Evolutionary conservation across 2,113 vertebrate genomes (phyloP).

Genomic region (Bos javanicus): DNA sequence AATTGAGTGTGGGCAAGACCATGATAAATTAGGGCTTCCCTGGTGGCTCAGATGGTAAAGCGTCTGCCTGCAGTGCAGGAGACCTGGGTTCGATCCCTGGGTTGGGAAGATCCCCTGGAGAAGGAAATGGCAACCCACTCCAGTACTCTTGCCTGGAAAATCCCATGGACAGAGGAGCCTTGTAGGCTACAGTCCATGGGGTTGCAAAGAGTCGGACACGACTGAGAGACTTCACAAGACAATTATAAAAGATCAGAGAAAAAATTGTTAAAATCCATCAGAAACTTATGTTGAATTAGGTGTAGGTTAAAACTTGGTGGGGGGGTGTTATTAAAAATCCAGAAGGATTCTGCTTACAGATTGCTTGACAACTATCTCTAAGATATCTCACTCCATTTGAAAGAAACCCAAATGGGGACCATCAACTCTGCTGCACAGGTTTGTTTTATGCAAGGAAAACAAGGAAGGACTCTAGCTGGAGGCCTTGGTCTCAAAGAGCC

Average conservation of each 20-base stretch:
- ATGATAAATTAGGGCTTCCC: not conserved
- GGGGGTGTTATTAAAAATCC: not conserved
- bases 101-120: not conserved
- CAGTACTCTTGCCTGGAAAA: not conserved
- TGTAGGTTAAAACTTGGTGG: not conserved
- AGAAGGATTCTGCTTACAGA: not conserved
- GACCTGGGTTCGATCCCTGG: not conserved
- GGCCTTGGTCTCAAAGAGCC: not conserved
- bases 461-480: not conserved
- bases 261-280: not conserved
- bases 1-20: not conserved
- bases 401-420: not conserved
- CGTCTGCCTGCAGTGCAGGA: not conserved
- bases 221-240: not conserved
- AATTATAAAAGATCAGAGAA: not conserved
- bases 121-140: not conserved
- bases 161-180: not conserved
- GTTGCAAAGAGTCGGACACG: not conserved
- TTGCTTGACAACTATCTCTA: not conserved
- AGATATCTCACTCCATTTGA: not conserved
- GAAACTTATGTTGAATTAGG: not conserved
- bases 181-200: not conserved
- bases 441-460: not conserved
- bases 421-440: not conserved
- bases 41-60: not conserved